phyloP scores from a whole-genome alignment of 2,888 invertebrate species.

The Lasioglossum morio region DNA sequence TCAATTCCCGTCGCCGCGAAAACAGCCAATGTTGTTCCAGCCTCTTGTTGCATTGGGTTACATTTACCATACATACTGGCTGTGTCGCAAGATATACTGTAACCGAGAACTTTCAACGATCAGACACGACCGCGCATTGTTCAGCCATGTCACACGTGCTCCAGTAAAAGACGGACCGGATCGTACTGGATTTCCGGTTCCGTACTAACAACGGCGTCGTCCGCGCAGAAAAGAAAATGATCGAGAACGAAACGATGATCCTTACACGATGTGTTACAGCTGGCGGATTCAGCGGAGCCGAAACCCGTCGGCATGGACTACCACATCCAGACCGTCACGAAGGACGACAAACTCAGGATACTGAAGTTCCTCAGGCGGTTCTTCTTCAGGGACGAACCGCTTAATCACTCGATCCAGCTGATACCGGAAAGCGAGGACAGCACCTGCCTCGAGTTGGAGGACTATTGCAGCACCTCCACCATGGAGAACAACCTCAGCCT shows the following conservation, averaged over 20 bases:
- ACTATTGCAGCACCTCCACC: slow-evolving; percentile 86
- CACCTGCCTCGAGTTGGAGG: slow-evolving; percentile 88
- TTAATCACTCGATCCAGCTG: slow-evolving; percentile 88
- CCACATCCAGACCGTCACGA: slow-evolving; percentile 84
- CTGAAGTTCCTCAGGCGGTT: slow-evolving; percentile 87
- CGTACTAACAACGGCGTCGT: background rate
- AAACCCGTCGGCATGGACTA: slow-evolving; percentile 80
- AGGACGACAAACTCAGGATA: slow-evolving; percentile 86
- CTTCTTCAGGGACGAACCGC: slow-evolving; percentile 91
- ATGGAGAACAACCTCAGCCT: slow-evolving; percentile 87
- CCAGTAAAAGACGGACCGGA: background rate
- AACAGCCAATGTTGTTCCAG: slow-evolving; percentile 53
- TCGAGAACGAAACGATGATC: background rate
- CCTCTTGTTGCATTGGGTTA: slow-evolving; percentile 39
- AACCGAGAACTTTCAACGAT: slow-evolving; percentile 12
- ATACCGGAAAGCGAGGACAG: slow-evolving; percentile 87
- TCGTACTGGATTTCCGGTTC: slow-evolving; percentile 12
- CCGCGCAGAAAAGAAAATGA: background rate
- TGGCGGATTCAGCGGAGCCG: slow-evolving; percentile 76
- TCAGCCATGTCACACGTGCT: background rate
- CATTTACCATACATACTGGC: slow-evolving; percentile 19
- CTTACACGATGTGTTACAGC: slow-evolving; percentile 68
- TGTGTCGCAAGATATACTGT: slow-evolving; percentile 22
- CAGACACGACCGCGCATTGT: background rate
- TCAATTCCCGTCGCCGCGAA: slow-evolving; percentile 50